Percentiles rank a stretch among this genome's conserved stretches.
phyloP scores from a whole-genome alignment of 2,797 vertebrate species.

The Pteropus rufus region DNA sequence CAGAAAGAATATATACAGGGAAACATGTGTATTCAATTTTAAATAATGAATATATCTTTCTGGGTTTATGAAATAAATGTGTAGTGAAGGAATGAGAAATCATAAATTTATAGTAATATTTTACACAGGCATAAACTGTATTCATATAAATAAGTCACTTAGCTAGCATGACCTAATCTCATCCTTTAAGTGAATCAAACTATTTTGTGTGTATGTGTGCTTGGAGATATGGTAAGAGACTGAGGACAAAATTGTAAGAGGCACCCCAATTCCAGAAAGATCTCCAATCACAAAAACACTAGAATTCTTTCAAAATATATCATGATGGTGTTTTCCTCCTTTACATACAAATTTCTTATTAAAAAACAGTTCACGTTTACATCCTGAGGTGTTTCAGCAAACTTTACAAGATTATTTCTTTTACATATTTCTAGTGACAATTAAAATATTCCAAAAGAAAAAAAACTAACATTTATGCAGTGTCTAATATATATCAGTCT shows the following conservation, averaged over 20 bases:
- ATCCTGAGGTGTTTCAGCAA: not conserved
- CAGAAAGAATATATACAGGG: not conserved
- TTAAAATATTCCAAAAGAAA: not conserved
- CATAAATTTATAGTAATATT: not conserved
- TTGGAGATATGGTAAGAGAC: not conserved
- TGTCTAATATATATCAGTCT: not conserved
- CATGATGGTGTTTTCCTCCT: not conserved
- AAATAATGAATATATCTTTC: not conserved
- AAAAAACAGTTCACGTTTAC: not conserved
- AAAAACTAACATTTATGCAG: not conserved
- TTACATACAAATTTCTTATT: not conserved
- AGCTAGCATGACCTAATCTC: not conserved
- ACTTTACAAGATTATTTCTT: not conserved
- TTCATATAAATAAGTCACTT: constrained; percentile 1
- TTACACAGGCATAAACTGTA: not conserved
- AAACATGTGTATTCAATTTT: not conserved
- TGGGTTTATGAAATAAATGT: not conserved
- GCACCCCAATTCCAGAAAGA: not conserved
- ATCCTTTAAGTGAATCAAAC: not conserved
- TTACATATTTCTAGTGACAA: not conserved
- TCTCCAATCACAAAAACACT: not conserved
- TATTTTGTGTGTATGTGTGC: no score
- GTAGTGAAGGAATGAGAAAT: not conserved
- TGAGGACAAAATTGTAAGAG: not conserved
- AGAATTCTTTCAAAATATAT: not conserved